Evolutionary conservation across 2,888 invertebrate species (phyloP), one percentile per base, ranked within the genome.

Genomic region (Phyllotreta cruciferae): DNA sequence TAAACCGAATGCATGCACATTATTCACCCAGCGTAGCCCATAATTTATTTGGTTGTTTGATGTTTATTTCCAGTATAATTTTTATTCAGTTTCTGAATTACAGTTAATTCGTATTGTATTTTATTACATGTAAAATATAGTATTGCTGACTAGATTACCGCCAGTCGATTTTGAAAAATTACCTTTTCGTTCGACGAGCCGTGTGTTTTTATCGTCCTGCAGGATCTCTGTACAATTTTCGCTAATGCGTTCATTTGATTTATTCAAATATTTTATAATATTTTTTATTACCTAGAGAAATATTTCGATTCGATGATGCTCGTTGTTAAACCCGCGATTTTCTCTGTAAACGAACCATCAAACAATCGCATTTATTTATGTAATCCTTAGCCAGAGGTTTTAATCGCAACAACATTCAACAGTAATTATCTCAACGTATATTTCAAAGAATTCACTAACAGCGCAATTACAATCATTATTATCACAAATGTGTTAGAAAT

Each of bases 401-500:
- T 60, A 60, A 52, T 44, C 35, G 37, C 13, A 24, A 13, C 36
- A n/a, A 37, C 44, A 56, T 60, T 65, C 24, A n/a, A 2, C 42
- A 14, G 60, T 14, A 56, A 63, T 66, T 63, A 57, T 56, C 36
- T 42, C 63, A 42, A 24, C 37, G 36, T 60, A 44, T 52, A 60
- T 60, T 60, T 62, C 58, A 50, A 10, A 54, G 58, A 60, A 62
- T 65, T 44, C 60, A 8, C 56, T 62, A 65, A 62, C 57, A 39
- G 61, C 54, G 47, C 41, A 64, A 64, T 64, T 64, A 64, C 47
- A 57, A 52, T 61, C 38, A 56, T 56, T 64, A 61, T 61, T 61
- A 58, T 52, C 53, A 38, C 57, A 53, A 64, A 64, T 64, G 64
- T 64, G 64, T 64, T 61, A 64, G 61, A 64, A 64, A 61, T 64